Percentiles rank a stretch among this genome's conserved stretches.
Conservation (phyloP, 2,888 invertebrate species). For the Barypeithes pellucidus region DNA sequence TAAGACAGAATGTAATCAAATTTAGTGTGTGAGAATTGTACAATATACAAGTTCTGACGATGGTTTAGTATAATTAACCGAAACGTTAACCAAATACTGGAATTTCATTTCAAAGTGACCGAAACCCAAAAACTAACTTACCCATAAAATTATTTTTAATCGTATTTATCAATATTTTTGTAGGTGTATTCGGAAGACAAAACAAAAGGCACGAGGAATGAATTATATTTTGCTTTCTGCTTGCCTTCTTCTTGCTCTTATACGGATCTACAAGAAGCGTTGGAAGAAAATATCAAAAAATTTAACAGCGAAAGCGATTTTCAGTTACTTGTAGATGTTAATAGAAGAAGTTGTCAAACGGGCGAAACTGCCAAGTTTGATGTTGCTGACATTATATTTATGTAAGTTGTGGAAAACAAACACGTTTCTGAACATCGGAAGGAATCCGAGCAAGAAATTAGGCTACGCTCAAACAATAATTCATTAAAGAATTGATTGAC, state of each 20-base stretch:
- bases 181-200: constrained; percentile 53
- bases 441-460: no score
- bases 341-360: constrained; percentile 72
- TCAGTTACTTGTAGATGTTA: constrained; percentile 54
- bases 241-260: constrained; percentile 75
- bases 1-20: background rate
- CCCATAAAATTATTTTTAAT: no score
- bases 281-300: constrained; percentile 55
- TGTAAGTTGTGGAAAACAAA: constrained; percentile 62
- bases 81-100: no score
- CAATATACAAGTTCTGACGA: no score
- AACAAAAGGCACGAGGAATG: constrained; percentile 57
- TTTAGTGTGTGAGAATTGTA: no score
- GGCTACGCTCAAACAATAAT: no score
- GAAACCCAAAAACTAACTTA: no score
- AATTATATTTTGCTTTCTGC: constrained; percentile 76
- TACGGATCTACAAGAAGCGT: constrained; percentile 69
- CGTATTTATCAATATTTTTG: no score
- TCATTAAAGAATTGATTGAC: no score
- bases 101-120: no score
- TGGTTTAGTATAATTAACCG: no score
- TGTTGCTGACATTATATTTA: constrained; percentile 62
- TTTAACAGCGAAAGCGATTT: constrained; percentile 54
- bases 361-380: constrained; percentile 69
- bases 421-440: no score